Percentiles rank a stretch among this genome's conserved stretches.
These are phyloP conservation scores for Perca fluviatilis DNA, from an alignment of 2,113 vertebrate species.

Conservation along the genomic window DNA sequence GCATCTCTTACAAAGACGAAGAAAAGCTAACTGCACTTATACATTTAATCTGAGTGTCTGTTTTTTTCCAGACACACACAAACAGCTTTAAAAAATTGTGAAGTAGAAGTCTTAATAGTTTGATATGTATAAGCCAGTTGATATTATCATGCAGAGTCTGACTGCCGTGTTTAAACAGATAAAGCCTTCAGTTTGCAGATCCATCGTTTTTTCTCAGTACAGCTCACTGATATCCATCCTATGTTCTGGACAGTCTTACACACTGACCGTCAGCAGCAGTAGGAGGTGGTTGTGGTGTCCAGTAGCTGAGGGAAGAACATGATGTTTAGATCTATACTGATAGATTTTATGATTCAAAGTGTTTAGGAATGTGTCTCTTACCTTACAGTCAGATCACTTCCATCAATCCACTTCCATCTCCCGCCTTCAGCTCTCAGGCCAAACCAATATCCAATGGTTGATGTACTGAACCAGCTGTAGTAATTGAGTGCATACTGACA, in stretches of 20 bases:
- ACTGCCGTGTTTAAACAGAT: constrained; percentile 16
- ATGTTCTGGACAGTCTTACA: rapidly evolving
- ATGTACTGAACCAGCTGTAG: rapidly evolving
- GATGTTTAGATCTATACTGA: neutral
- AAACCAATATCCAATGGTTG: constrained; percentile 3
- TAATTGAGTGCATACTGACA: too few relatives aligned
- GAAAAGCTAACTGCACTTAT: too few relatives aligned
- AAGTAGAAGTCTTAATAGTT: too few relatives aligned
- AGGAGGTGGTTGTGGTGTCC: neutral
- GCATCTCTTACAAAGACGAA: too few relatives aligned
- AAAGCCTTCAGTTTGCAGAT: constrained; percentile 23
- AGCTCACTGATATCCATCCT: constrained; percentile 9
- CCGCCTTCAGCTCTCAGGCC: constrained; percentile 38
- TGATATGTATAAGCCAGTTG: too few relatives aligned
- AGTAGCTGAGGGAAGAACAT: constrained; percentile 17
- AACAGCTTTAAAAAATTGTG: too few relatives aligned
- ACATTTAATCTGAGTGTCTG: too few relatives aligned
- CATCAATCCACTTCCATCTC: constrained; percentile 49
- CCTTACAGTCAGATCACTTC: neutral
- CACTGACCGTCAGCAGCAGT: neutral
- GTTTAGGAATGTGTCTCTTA: constrained; percentile 9
- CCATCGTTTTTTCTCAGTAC: too few relatives aligned
- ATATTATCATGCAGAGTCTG: too few relatives aligned
- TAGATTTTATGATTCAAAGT: neutral
- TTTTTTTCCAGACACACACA: too few relatives aligned